Base-by-base conservation (phyloP, 2,888 invertebrate species). In the Rhyacophila evoluta region DNA sequence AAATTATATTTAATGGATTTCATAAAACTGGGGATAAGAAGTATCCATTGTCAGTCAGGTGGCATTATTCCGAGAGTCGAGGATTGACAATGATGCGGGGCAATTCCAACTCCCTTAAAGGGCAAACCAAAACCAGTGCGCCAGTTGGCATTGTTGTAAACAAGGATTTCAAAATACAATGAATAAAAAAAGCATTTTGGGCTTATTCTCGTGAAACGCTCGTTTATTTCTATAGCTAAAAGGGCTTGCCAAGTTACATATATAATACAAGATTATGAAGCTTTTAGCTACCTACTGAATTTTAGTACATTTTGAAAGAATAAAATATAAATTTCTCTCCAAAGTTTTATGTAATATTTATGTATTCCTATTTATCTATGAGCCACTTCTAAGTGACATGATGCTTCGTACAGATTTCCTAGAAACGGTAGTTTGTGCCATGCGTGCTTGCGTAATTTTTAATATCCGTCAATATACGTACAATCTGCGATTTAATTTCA, bases 131-230 rank as follows among this genome's bases (percentile, higher is more conserved):
- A 55, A 1, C 55, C 15, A 55, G 55, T 8, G 55, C 55, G 19
- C 15, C 55, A 55, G 12, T 55, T 55, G 55, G 55, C 55, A 55
- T 55, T 55, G 55, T 55, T 25, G 55, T 55, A 55, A 55, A 55
- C 55, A 55, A 55, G 55, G 55, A 19, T 55, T 55, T 25, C 55
- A 55, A 55, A 55, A 55, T 19, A 55, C 25, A 55, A 55, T 19
- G 19, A 8, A 55, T 19, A 55, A 41, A 55, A 55, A 55, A 25
- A 3, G 15, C n/a, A 55, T 25, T 55, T 55, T 10, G 19, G 55
- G 55, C 19, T 55, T 15, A 55, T 55, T 55, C 19, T 55, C 55
- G 1, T 19, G 55, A 55, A 55, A 19, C 55, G 10, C 55, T 19
- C 55, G 38, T 11, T 38, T 38, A 38, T 38, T 38, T 38, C 38